Evolutionary conservation across 2,888 invertebrate genomes (phyloP), one percentile per base, ranked within the genome.

Genomic region (Taenaris catops): DNA sequence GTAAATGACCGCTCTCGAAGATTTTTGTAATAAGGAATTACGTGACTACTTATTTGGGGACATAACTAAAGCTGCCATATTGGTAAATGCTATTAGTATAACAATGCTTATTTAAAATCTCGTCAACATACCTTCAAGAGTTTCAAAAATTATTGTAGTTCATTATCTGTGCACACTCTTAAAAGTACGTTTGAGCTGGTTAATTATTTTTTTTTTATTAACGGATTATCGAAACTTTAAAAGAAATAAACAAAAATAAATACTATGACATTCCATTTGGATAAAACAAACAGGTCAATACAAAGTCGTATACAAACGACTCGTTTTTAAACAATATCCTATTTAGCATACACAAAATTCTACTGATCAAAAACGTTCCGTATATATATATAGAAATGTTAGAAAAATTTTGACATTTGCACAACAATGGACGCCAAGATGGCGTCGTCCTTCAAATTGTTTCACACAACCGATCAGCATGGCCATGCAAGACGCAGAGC

Each of bases 41-140:
- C 67, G 52, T 44, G 46, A 55, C 76, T 79, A 78, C 66, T 42
- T 35, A 38, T 59, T 51, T 58, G 48, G 53, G 58, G 49, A 49
- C 41, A 58, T n/a, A 24, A 60, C 68, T 72, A 83, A 32, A 78
- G 81, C 84, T 83, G 84, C 83, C 84, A 73, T 80, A 76, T 86
- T 86, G 86, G 86, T 86, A 86, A 86, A 86, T 86, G 86, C 80
- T 81, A 83, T 27, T 64, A 62, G 63, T 64, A 60, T 63, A 68
- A n/a, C n/a, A n/a, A 64, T 59, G 57, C 48, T 58, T 60, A 72
- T 74, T 67, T 59, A 58, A 60, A 20, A 43, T 48, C 71, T 70
- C 60, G 65, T 49, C 55, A 51, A 74, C 80, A 72, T 67, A 79
- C 80, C 62, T 75, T 76, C 53, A 60, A 55, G 6, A 7, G 3